Percentiles rank a stretch among this genome's conserved stretches.
These are phyloP conservation scores for Zygothrica quintamaculata DNA, from an alignment of 2,888 invertebrate species.

Conservation along the genomic window DNA sequence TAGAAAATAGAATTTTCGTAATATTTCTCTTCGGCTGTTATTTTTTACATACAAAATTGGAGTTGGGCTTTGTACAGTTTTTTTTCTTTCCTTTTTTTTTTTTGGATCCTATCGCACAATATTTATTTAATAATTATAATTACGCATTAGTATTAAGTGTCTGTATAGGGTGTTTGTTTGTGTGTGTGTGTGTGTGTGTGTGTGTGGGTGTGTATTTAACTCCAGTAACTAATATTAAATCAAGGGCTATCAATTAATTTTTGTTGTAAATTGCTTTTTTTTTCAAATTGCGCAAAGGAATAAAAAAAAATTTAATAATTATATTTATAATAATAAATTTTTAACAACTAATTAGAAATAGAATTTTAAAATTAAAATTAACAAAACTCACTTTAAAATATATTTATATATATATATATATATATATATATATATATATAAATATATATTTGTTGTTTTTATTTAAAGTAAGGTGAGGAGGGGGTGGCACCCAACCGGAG, in stretches of 20 bases:
- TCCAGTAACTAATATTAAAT: slow-evolving; percentile 68
- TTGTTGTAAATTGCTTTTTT: slow-evolving; percentile 45
- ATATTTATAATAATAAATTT: slow-evolving; percentile 59
- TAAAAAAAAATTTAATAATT: slow-evolving; percentile 72
- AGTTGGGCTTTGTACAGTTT: slow-evolving; percentile 77
- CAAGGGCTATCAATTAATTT: slow-evolving; percentile 42
- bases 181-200: slow-evolving; percentile 4
- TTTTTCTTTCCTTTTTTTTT: slow-evolving; percentile 22
- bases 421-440: too few relatives aligned
- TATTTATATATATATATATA: too few relatives aligned
- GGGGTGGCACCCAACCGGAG: slow-evolving; percentile 1
- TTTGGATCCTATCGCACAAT: slow-evolving; percentile 46
- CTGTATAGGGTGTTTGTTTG: too few relatives aligned
- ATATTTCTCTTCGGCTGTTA: slow-evolving; percentile 46
- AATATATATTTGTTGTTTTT: too few relatives aligned
- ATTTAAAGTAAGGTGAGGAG: too few relatives aligned
- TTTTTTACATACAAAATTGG: slow-evolving; percentile 75
- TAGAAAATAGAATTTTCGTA: slow-evolving; percentile 73
- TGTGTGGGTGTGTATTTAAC: slow-evolving; percentile 45
- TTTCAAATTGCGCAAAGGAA: slow-evolving; percentile 56
- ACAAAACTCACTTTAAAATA: slow-evolving; percentile 63
- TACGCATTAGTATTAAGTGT: slow-evolving; percentile 41
- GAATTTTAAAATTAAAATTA: slow-evolving; percentile 64
- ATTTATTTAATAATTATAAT: slow-evolving; percentile 45
- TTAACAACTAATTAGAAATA: too few relatives aligned